Evolutionary conservation across 2,888 invertebrate species (phyloP), one percentile per base, ranked within the genome.

Genomic region (Melanargia galathea): DNA sequence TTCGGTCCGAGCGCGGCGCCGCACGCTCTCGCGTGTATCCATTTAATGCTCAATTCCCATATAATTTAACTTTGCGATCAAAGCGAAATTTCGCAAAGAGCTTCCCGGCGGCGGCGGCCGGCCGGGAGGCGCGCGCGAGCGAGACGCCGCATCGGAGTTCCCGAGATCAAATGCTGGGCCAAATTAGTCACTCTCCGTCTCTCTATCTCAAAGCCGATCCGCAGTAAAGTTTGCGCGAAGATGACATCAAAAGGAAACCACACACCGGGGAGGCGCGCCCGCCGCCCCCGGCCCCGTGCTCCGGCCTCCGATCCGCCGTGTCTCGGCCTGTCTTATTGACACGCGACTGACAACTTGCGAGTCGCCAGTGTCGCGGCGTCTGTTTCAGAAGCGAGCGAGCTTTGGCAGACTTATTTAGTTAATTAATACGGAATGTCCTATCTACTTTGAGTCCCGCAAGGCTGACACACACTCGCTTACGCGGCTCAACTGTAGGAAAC

Each of bases 161-260:
- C 84, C 83, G 89, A 90, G 90, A 90, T 91, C 91, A 90, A 91
- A 91, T 91, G 91, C 89, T 90, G 89, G 91, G 91, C 90, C 90
- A 90, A 91, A 91, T 91, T 91, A 90, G 91, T 91, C 90, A 90
- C 91, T 91, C 91, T 90, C 90, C 89, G 90, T 89, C 89, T 91
- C 91, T 91, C 90, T 91, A 91, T 91, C 91, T 91, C 91, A 91
- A 91, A 91, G 91, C 91, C 91, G 91, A 91, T 91, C 90, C 90
- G 91, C 87, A 90, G 91, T 90, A 91, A 91, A 91, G 91, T 91
- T 91, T 91, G 90, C 90, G 90, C 91, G 90, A 91, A 91, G 91
- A 91, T 91, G 90, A 91, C 91, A 90, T 91, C 91, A 91, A 91
- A 91, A 90, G 91, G 90, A 90, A 91, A 90, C 91, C 90, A 90